These are phyloP conservation scores for Polypedilum pembai DNA, from an alignment of 1,140 invertebrate species.

Conservation along the genomic window DNA sequence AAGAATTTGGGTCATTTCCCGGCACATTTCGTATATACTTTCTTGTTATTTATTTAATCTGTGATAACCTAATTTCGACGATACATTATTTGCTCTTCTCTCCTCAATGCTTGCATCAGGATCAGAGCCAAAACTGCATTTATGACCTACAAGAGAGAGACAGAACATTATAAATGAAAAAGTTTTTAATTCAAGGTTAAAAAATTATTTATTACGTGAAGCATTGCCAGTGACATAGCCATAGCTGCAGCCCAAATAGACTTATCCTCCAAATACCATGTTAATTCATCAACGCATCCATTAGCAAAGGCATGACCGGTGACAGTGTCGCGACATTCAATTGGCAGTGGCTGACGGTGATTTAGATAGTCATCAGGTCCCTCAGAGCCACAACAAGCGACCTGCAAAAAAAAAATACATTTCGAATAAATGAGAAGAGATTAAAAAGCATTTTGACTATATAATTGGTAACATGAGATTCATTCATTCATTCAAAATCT, in stretches of 20 bases:
- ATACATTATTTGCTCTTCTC: conserved; percentile 52
- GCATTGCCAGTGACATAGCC: conserved; percentile 60
- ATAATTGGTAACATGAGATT: conserved; percentile 27
- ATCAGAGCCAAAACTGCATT: conserved; percentile 58
- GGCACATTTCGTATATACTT: not conserved
- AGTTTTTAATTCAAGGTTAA: conserved; percentile 31
- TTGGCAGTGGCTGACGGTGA: conserved; percentile 65
- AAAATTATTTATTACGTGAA: conserved; percentile 53
- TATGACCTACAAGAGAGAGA: conserved; percentile 50
- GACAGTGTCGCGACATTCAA: conserved; percentile 73
- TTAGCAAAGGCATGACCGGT: conserved; percentile 82
- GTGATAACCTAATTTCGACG: conserved; percentile 10
- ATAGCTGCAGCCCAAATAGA: conserved; percentile 76
- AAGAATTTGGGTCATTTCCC: conserved; percentile 10
- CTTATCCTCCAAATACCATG: conserved; percentile 73
- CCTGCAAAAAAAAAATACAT: conserved; percentile 45
- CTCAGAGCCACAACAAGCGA: conserved; percentile 78
- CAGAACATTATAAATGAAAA: conserved; percentile 33
- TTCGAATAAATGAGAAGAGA: conserved; percentile 14
- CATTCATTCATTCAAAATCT: conserved; percentile 8
- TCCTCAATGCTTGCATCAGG: conserved; percentile 60
- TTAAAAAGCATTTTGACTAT: not conserved
- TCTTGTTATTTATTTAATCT: not conserved
- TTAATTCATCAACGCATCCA: conserved; percentile 76
- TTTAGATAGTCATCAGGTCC: conserved; percentile 71